Evolutionary conservation across 37 sponge, comb jelly and placozoan species (phyloP).

Genomic region (Diacarnus erythraeanus): DNA sequence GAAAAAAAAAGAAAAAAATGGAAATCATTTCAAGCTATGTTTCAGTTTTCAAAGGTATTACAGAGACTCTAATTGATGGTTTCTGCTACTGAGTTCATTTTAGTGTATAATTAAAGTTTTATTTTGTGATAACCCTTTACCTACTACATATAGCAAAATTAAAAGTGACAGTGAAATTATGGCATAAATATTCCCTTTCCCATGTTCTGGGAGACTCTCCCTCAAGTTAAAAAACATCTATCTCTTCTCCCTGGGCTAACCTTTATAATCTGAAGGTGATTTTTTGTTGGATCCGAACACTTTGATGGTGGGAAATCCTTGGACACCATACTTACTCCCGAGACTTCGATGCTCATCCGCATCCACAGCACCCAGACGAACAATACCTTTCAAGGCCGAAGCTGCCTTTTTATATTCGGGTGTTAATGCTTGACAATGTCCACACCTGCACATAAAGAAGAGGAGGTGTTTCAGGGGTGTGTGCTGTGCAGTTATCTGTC

Average conservation of each 20-base stretch:
- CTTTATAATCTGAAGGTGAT: slow-evolving; percentile 82
- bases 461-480: background rate
- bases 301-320: slow-evolving; percentile 98
- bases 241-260: slow-evolving; percentile 18
- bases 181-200: too few relatives aligned
- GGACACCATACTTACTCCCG: slow-evolving; percentile 80
- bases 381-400: slow-evolving; percentile 86
- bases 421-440: slow-evolving; percentile 92
- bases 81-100: too few relatives aligned
- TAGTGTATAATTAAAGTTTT: too few relatives aligned
- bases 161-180: too few relatives aligned
- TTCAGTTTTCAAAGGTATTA: too few relatives aligned
- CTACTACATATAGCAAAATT: too few relatives aligned
- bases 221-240: too few relatives aligned
- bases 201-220: too few relatives aligned
- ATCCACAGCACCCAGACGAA: slow-evolving; percentile 93
- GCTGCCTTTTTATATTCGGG: slow-evolving; percentile 99
- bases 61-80: too few relatives aligned
- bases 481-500: background rate
- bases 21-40: background rate
- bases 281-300: slow-evolving; percentile 95
- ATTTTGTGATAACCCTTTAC: too few relatives aligned
- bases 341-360: slow-evolving; percentile 77
- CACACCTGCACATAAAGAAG: slow-evolving; percentile 78
- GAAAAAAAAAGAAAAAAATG: background rate